These are phyloP conservation scores for Steinernema khuongi DNA, from an alignment of 1,140 invertebrate species.

Conservation along the genomic window DNA sequence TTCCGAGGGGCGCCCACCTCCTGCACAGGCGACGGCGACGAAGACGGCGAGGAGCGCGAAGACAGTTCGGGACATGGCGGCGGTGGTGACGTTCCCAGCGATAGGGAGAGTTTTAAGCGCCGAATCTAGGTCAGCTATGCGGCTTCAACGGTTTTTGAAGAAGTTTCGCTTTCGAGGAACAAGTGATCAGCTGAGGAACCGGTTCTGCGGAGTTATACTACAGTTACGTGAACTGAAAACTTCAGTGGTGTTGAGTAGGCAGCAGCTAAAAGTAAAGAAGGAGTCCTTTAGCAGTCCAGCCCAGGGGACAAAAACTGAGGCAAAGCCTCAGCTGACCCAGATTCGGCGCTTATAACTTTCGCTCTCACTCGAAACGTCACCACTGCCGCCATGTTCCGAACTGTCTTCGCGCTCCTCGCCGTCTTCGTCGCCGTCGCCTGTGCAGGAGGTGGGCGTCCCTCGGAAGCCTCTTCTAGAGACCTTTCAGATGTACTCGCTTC, in stretches of 20 bases:
- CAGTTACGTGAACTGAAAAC: no score
- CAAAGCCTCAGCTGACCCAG: no score
- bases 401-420: slow-evolving; percentile 4
- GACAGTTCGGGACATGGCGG: background rate
- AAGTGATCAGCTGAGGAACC: no score
- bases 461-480: background rate
- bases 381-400: background rate
- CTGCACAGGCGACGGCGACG: background rate
- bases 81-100: background rate
- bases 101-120: slow-evolving; percentile 11
- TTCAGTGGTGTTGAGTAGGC: no score
- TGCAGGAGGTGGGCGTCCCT: background rate
- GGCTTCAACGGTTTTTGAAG: no score
- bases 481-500: background rate
- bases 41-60: background rate
- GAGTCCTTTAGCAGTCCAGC: no score
- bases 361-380: background rate
- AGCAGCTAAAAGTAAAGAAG: no score
- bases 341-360: slow-evolving; percentile 8
- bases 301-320: no score
- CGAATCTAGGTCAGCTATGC: no score
- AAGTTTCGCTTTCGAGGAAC: no score
- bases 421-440: background rate
- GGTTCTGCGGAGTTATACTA: no score
- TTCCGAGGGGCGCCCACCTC: background rate